These are phyloP conservation scores for Pipistrellus nathusii DNA, from an alignment of 2,797 vertebrate genomes.

Conservation along the genomic window DNA sequence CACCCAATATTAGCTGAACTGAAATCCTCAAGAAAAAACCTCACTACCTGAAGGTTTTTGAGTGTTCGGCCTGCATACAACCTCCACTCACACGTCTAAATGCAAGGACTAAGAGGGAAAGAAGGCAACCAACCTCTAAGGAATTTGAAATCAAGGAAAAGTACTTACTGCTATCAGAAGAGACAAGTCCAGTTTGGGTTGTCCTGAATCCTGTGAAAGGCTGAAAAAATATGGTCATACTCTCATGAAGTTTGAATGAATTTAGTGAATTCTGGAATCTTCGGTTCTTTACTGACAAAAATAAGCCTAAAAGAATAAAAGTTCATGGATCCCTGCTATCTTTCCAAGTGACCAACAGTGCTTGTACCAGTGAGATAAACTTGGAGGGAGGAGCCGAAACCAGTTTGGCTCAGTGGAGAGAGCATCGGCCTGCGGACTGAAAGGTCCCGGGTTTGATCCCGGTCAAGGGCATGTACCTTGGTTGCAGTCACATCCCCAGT, in stretches of 20 bases:
- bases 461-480: no score
- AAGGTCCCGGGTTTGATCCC: no score
- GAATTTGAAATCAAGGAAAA: conserved; percentile 13
- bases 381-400: not conserved
- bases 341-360: not conserved
- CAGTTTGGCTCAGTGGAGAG: no score
- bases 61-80: not conserved
- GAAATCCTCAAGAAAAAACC: conserved; percentile 34
- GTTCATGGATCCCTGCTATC: not conserved
- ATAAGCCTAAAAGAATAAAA: conserved; percentile 35
- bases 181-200: not conserved
- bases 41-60: not conserved
- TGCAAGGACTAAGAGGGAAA: conserved; percentile 10
- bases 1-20: conserved; percentile 24
- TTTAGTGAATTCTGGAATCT: not conserved
- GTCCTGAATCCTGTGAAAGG: not conserved
- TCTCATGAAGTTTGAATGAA: not conserved
- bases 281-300: conserved; percentile 2
- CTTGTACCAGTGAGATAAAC: not conserved
- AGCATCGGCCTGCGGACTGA: no score
- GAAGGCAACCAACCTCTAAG: not conserved
- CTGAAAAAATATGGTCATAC: not conserved
- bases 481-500: no score
- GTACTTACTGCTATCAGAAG: not conserved
- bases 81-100: not conserved